phyloP scores from a whole-genome alignment of 2,888 invertebrate species.

The Cheilosia grossa region DNA sequence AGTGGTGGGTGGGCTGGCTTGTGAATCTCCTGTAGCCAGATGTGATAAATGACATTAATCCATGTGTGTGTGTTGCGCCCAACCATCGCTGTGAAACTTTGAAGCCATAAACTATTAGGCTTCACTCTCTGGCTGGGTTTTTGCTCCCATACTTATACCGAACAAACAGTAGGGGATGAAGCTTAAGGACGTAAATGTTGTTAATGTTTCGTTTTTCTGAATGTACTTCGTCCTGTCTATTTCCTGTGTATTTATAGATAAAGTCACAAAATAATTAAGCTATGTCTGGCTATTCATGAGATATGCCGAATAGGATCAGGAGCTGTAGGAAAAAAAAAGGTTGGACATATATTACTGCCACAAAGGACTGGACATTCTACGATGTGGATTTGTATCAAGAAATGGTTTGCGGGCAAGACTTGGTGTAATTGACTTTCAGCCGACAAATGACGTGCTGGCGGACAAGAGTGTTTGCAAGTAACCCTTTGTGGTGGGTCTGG shows the following conservation, averaged over 20 bases:
- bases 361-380: background rate
- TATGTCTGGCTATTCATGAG: background rate
- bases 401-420: background rate
- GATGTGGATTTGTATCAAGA: background rate
- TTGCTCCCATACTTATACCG: background rate
- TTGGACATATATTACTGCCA: constrained; percentile 4
- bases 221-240: background rate
- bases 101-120: constrained; percentile 62
- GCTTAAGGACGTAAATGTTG: background rate
- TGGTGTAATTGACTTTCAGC: background rate
- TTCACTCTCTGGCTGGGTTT: constrained; percentile 17
- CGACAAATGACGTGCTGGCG: background rate
- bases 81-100: constrained; percentile 38
- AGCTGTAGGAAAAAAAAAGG: background rate
- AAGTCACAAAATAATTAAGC: constrained; percentile 11
- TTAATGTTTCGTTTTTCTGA: background rate
- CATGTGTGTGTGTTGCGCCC: constrained; percentile 27
- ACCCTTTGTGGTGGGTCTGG: no score
- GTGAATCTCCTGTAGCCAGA: constrained; percentile 16
- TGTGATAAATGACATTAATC: constrained; percentile 68
- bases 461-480: no score
- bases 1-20: background rate
- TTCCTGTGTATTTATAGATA: background rate
- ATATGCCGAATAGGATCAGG: background rate
- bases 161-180: background rate